A percentile compares a stretch with the other conserved stretches of the same genome.
These are phyloP conservation scores for Natrix natrix DNA, from an alignment of 2,797 vertebrate genomes.

Conservation along the genomic window DNA sequence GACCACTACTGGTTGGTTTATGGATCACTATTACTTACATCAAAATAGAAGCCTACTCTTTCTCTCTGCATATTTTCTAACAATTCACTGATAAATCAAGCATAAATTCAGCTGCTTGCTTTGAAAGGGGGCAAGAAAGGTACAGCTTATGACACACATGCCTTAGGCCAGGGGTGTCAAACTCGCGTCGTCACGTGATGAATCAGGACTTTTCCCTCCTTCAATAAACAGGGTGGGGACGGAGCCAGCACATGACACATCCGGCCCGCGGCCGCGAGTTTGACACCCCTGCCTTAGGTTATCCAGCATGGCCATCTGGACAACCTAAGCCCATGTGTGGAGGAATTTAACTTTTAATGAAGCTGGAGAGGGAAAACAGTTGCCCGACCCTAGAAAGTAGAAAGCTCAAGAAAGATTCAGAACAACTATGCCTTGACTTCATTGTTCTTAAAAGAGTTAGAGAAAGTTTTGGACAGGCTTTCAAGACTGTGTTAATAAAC, in stretches of 20 bases:
- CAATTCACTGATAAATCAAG: neutral
- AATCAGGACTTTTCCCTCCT: no score
- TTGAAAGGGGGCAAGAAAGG: neutral
- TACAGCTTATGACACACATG: neutral
- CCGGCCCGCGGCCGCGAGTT: no score
- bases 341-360: neutral
- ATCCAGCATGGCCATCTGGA: neutral
- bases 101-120: neutral
- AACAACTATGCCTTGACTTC: neutral
- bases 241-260: no score
- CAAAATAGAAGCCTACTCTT: neutral
- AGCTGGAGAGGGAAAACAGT: neutral
- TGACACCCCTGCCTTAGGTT: neutral
- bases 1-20: neutral
- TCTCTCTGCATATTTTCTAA: neutral
- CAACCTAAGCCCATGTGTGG: neutral
- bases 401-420: neutral
- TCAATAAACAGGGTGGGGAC: no score
- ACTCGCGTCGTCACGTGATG: no score
- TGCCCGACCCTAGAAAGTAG: neutral
- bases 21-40: neutral
- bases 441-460: neutral
- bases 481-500: neutral
- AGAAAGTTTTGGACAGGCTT: neutral
- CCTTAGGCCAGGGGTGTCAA: neutral